Conservation (phyloP, 2,888 invertebrate species). For the Nemotelus nigrinus region DNA sequence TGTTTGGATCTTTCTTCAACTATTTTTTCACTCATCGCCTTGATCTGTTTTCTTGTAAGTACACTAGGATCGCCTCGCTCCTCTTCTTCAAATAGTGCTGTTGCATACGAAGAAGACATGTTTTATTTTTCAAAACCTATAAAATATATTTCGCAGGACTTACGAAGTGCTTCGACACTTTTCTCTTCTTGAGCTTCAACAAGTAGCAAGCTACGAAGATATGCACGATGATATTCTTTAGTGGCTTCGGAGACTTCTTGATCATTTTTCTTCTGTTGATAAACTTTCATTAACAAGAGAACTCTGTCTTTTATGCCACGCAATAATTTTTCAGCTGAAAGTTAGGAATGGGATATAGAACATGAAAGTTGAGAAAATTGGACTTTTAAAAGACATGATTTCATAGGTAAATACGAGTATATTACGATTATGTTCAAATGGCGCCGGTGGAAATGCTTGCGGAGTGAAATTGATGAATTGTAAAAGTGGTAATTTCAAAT, state of each 20-base stretch:
- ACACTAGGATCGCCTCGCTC: conserved; percentile 47
- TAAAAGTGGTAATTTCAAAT: conserved; percentile 60
- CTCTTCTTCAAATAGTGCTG: conserved; percentile 40
- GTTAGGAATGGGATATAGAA: background rate
- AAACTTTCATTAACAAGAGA: conserved; percentile 45
- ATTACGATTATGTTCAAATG: conserved; percentile 59
- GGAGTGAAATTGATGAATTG: conserved; percentile 60
- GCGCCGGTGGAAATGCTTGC: conserved; percentile 59
- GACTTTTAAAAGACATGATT: too few relatives aligned
- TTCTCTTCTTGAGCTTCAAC: background rate
- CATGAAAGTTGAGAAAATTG: too few relatives aligned
- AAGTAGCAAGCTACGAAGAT: conserved; percentile 12
- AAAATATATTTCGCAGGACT: background rate
- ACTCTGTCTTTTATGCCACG: conserved; percentile 42
- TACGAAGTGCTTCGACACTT: conserved; percentile 38
- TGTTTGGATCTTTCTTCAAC: conserved; percentile 61
- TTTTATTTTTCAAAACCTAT: background rate
- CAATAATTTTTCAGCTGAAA: conserved; percentile 48
- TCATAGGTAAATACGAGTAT: background rate
- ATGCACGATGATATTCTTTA: conserved; percentile 43
- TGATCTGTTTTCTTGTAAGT: conserved; percentile 60
- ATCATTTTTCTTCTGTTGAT: conserved; percentile 16
- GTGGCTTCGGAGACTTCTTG: conserved; percentile 17
- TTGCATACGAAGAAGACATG: conserved; percentile 4
- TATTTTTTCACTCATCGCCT: conserved; percentile 60